phyloP scores from a whole-genome alignment of 2,888 invertebrate genomes.

The Acleris holmiana region DNA sequence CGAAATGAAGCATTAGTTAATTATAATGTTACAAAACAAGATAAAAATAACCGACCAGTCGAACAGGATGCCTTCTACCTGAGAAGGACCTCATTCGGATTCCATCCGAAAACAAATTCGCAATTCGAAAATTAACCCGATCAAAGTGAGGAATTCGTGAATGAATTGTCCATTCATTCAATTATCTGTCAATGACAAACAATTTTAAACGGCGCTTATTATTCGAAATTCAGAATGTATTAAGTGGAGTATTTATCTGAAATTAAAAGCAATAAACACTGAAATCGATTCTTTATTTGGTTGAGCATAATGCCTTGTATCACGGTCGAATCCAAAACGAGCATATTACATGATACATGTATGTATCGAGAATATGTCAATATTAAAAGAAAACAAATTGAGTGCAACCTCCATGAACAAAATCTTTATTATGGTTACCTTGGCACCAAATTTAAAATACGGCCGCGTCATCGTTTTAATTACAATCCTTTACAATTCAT shows the following conservation, averaged over 20 bases:
- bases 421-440: slow-evolving; percentile 32
- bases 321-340: slow-evolving; percentile 29
- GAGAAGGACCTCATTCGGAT: slow-evolving; percentile 13
- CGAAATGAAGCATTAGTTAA: slow-evolving; percentile 2
- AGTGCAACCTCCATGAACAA: slow-evolving; percentile 11
- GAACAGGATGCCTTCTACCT: slow-evolving; percentile 20
- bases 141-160: neutral
- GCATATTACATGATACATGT: slow-evolving; percentile 5
- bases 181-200: slow-evolving; percentile 21
- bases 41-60: slow-evolving; percentile 33
- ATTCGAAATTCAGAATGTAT: slow-evolving; percentile 10
- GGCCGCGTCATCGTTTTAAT: slow-evolving; percentile 33
- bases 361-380: slow-evolving; percentile 1
- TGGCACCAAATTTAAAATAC: slow-evolving; percentile 36
- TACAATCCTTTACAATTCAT: slow-evolving; percentile 20
- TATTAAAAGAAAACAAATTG: slow-evolving; percentile 12
- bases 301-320: slow-evolving; percentile 17
- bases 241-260: slow-evolving; percentile 24
- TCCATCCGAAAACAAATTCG: slow-evolving; percentile 13
- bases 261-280: slow-evolving; percentile 5
- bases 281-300: slow-evolving; percentile 24
- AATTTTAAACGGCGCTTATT: slow-evolving; percentile 8
- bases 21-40: slow-evolving; percentile 14
- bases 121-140: slow-evolving; percentile 4
- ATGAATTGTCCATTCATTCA: slow-evolving; percentile 9